These are phyloP conservation scores for Todus mexicanus DNA, from an alignment of 2,797 vertebrate species.

Conservation along the genomic window DNA sequence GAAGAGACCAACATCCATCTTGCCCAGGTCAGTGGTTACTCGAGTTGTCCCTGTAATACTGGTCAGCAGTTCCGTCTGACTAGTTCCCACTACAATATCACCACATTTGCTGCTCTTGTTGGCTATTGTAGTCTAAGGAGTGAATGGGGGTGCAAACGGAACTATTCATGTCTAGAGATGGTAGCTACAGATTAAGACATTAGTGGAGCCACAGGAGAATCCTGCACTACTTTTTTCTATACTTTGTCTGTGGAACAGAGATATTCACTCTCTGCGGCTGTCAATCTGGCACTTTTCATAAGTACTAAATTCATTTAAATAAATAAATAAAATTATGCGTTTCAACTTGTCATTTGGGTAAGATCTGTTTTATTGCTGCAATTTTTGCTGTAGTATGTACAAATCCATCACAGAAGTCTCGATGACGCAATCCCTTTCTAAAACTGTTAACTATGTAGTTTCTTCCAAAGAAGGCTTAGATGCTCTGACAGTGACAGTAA, in stretches of 20 bases:
- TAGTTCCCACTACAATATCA: neutral
- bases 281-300: slow-evolving; percentile 10
- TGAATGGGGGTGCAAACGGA: neutral
- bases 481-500: slow-evolving; percentile 15
- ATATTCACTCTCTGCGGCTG: neutral
- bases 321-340: neutral
- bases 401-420: slow-evolving; percentile 54
- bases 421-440: neutral
- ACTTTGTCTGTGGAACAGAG: neutral
- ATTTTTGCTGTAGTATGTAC: slow-evolving; percentile 14
- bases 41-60: neutral
- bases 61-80: neutral
- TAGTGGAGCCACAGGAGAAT: neutral
- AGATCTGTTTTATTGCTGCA: slow-evolving; percentile 33
- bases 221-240: neutral
- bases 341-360: slow-evolving; percentile 26
- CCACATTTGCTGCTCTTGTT: neutral
- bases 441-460: neutral
- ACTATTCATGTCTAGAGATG: neutral
- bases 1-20: no score
- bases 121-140: neutral
- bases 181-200: neutral
- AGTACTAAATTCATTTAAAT: slow-evolving; percentile 16
- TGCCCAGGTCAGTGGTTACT: neutral
- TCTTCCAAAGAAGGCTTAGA: slow-evolving; percentile 7